These are phyloP conservation scores for Paedocypris micromegethes DNA, from an alignment of 2,797 vertebrate genomes.

Conservation along the genomic window DNA sequence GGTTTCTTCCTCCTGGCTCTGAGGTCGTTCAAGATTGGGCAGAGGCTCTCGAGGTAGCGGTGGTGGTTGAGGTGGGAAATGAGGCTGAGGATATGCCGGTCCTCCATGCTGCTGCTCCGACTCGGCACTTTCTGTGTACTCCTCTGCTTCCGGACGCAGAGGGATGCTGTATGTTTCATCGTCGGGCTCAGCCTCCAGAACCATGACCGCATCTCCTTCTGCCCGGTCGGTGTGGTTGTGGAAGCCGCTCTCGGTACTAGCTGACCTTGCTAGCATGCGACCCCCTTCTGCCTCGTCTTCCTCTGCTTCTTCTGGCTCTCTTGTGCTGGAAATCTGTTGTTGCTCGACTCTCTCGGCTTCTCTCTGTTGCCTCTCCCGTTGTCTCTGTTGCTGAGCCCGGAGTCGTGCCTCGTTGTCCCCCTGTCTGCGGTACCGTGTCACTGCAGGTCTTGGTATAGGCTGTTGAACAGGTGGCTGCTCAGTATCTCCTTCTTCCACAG, in stretches of 20 bases:
- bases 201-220: constrained; percentile 80
- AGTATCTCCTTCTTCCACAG: constrained; percentile 51
- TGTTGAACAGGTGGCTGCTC: constrained; percentile 53
- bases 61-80: constrained; percentile 71
- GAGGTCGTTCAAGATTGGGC: constrained; percentile 69
- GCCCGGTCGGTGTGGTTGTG: constrained; percentile 91
- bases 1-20: constrained; percentile 75
- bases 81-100: constrained; percentile 49
- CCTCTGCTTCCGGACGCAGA: constrained; percentile 84
- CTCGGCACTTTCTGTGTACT: constrained; percentile 67
- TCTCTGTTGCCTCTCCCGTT: constrained; percentile 59
- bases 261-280: constrained; percentile 78
- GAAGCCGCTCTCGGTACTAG: constrained; percentile 92
- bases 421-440: constrained; percentile 65
- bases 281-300: constrained; percentile 57
- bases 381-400: constrained; percentile 61
- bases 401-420: constrained; percentile 67
- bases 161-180: constrained; percentile 73
- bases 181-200: constrained; percentile 67
- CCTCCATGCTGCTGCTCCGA: constrained; percentile 46
- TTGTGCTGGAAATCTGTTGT: constrained; percentile 35
- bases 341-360: constrained; percentile 56
- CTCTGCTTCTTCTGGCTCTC: constrained; percentile 51
- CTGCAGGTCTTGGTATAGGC: constrained; percentile 64
- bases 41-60: constrained; percentile 73